Evolutionary conservation across 2,113 vertebrate genomes (phyloP).

Genomic region (Chascanopsetta lugubris): DNA sequence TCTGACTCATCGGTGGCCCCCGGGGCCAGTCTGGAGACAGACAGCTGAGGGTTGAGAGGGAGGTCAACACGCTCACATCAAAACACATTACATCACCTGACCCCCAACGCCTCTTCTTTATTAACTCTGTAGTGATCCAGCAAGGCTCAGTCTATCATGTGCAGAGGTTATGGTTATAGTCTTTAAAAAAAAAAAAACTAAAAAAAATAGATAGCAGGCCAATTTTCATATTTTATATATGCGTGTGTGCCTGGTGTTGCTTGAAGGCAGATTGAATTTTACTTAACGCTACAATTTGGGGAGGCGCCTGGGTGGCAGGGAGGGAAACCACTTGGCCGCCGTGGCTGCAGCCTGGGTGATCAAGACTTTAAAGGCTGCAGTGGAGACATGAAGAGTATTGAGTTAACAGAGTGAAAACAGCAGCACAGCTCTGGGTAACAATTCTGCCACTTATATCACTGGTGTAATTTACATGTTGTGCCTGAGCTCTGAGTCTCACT

Average conservation of each 20-base stretch:
- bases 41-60: constrained; percentile 45
- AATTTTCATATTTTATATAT: constrained; percentile 11
- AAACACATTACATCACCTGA: constrained; percentile 63
- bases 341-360: constrained; percentile 33
- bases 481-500: constrained; percentile 14
- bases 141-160: constrained; percentile 7
- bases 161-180: constrained; percentile 18
- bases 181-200: constrained; percentile 22
- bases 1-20: constrained; percentile 60
- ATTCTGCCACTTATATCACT: constrained; percentile 25
- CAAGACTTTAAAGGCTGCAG: constrained; percentile 40
- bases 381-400: constrained; percentile 30
- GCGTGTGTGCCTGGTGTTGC: constrained; percentile 34
- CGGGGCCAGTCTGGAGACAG: constrained; percentile 38
- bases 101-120: constrained; percentile 34
- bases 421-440: constrained; percentile 13
- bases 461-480: constrained; percentile 11
- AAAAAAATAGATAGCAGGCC: constrained; percentile 3
- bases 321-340: constrained; percentile 71
- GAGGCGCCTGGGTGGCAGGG: constrained; percentile 70
- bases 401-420: constrained; percentile 33
- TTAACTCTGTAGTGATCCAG: constrained; percentile 11
- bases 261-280: constrained; percentile 62
- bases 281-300: constrained; percentile 71
- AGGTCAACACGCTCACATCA: constrained; percentile 57